These are phyloP conservation scores for Mycteria americana DNA, from an alignment of 2,797 vertebrate genomes.

Conservation along the genomic window DNA sequence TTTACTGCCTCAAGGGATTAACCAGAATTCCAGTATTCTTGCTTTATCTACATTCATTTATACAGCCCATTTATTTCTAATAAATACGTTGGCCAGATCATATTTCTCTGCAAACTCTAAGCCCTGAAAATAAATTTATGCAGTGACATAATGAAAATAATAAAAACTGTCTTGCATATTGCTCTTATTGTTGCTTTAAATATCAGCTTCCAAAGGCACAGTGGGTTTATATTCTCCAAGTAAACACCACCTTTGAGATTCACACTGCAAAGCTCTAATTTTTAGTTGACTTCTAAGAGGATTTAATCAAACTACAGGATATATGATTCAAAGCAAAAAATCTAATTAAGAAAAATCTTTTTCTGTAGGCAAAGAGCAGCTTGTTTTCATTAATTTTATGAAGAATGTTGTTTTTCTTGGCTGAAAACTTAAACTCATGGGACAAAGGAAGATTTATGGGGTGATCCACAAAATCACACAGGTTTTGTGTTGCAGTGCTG, in stretches of 20 bases:
- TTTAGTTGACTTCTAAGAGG: conserved; percentile 59
- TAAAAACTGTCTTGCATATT: conserved; percentile 12
- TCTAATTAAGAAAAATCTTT: conserved; percentile 71
- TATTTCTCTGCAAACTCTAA: conserved; percentile 50
- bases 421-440: conserved; percentile 48
- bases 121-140: conserved; percentile 45
- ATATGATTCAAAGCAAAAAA: conserved; percentile 67
- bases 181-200: conserved; percentile 13
- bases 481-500: conserved; percentile 46
- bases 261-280: background rate
- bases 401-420: conserved; percentile 73
- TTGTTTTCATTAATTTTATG: conserved; percentile 72
- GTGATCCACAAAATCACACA: conserved; percentile 41
- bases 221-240: conserved; percentile 42
- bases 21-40: conserved; percentile 43
- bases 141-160: conserved; percentile 49
- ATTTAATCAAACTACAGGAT: conserved; percentile 71
- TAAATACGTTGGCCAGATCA: conserved; percentile 41
- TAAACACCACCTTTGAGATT: conserved; percentile 28
- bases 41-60: conserved; percentile 52
- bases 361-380: conserved; percentile 65
- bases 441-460: conserved; percentile 55
- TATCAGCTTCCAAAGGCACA: conserved; percentile 10
- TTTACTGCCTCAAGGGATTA: conserved; percentile 53
- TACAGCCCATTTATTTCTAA: conserved; percentile 58